Conservation (phyloP, 92 coral and sea anemone genomes). For the Phenganax subtilis region DNA sequence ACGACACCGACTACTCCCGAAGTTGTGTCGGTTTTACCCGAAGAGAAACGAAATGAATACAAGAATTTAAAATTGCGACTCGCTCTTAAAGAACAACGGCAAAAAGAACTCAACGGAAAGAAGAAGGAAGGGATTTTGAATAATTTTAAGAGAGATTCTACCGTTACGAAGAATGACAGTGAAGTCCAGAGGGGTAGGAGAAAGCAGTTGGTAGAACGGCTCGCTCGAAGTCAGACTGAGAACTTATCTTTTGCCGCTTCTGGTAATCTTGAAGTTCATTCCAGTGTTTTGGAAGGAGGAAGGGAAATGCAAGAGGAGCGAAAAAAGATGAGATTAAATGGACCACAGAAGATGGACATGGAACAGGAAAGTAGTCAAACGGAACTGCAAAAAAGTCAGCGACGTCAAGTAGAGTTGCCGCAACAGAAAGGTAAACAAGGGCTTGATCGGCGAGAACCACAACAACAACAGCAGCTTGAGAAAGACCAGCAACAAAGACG, state of each 20-base stretch:
- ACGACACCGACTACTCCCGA: constrained; percentile 83
- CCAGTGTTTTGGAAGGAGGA: not conserved
- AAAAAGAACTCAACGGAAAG: constrained; percentile 54
- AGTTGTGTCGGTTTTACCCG: constrained; percentile 78
- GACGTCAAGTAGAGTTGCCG: not conserved
- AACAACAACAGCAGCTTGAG: constrained; percentile 5
- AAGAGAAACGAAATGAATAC: constrained; percentile 77
- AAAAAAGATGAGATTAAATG: not conserved
- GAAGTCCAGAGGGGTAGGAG: not conserved
- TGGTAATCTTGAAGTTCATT: not conserved
- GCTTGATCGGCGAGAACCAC: constrained; percentile 43
- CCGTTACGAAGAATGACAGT: not conserved
- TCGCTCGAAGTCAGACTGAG: not conserved
- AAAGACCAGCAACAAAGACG: not conserved
- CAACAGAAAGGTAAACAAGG: no score
- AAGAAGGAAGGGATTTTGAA: not conserved
- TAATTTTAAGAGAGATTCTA: not conserved
- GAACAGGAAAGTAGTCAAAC: not conserved
- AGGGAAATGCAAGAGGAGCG: not conserved
- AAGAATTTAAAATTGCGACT: constrained; percentile 70
- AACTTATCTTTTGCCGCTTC: not conserved
- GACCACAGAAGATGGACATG: not conserved
- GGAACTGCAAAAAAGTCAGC: not conserved
- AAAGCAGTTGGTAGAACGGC: not conserved
- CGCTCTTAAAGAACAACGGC: constrained; percentile 70